Conservation (phyloP, 1,140 invertebrate species). For the Pachyrhynchus sulphureomaculatus region DNA sequence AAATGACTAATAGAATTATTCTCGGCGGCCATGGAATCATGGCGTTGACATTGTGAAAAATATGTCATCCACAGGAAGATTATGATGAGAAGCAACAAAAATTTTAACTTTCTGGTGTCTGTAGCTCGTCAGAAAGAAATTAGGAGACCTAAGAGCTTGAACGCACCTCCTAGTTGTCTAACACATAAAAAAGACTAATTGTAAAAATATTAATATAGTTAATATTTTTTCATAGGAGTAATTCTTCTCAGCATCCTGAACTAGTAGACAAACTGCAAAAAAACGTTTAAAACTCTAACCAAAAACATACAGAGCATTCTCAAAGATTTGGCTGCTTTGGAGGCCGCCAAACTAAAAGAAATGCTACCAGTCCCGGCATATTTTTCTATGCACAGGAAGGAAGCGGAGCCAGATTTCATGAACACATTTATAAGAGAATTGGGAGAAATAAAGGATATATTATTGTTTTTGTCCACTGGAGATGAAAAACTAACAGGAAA, state of each 20-base stretch:
- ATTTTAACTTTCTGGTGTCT: no score
- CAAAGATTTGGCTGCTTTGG: slow-evolving; percentile 65
- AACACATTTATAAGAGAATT: slow-evolving; percentile 64
- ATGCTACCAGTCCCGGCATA: slow-evolving; percentile 57
- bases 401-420: slow-evolving; percentile 74
- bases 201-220: no score
- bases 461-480: slow-evolving; percentile 68
- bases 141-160: no score
- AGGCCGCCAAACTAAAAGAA: slow-evolving; percentile 62
- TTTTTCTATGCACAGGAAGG: slow-evolving; percentile 65
- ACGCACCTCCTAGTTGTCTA: no score
- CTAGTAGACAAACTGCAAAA: slow-evolving; percentile 72
- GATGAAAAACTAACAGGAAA: slow-evolving; percentile 68
- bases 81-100: no score
- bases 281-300: slow-evolving; percentile 61
- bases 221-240: slow-evolving; percentile 62
- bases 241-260: slow-evolving; percentile 65
- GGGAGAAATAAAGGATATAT: slow-evolving; percentile 57
- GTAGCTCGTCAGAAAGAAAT: no score
- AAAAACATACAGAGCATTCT: slow-evolving; percentile 66
- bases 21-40: no score
- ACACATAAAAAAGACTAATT: no score
- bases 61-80: no score
- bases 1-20: no score
- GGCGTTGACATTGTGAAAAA: no score